Conservation (phyloP, 2,888 invertebrate species). For the Timema cristinae region DNA sequence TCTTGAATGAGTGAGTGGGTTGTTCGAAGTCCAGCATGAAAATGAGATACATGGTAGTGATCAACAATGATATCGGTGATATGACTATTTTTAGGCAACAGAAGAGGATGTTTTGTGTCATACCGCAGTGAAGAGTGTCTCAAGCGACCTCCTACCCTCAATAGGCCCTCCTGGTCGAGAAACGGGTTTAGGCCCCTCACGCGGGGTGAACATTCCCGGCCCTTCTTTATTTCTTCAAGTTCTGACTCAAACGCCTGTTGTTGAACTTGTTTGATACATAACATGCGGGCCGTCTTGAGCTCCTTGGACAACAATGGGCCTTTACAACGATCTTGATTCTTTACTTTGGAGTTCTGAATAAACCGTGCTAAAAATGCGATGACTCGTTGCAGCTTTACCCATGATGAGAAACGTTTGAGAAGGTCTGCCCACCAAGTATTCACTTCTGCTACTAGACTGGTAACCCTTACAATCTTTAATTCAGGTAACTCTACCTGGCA, state of each 20-base stretch:
- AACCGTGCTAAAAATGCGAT: neutral
- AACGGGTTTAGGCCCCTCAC: neutral
- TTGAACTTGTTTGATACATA: neutral
- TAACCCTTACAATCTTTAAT: too few relatives aligned
- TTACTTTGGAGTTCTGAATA: neutral
- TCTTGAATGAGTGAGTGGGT: neutral
- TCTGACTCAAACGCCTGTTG: neutral
- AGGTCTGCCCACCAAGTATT: neutral
- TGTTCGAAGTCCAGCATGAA: neutral
- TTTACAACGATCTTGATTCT: neutral
- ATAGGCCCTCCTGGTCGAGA: neutral
- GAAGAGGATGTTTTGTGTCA: neutral
- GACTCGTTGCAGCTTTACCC: neutral
- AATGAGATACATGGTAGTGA: neutral
- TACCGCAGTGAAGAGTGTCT: neutral
- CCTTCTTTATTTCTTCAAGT: neutral
- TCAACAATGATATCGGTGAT: slow-evolving; percentile 1
- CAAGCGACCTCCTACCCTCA: neutral
- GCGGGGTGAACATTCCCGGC: neutral
- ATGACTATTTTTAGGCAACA: slow-evolving; percentile 2
- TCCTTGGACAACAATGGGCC: neutral
- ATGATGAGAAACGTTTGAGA: neutral
- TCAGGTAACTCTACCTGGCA: too few relatives aligned
- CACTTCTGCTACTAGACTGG: too few relatives aligned
- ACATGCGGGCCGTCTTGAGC: neutral